Evolutionary conservation across 2,113 vertebrate genomes (phyloP), one percentile per base, ranked within the genome.

Genomic region (Blennius ocellaris): DNA sequence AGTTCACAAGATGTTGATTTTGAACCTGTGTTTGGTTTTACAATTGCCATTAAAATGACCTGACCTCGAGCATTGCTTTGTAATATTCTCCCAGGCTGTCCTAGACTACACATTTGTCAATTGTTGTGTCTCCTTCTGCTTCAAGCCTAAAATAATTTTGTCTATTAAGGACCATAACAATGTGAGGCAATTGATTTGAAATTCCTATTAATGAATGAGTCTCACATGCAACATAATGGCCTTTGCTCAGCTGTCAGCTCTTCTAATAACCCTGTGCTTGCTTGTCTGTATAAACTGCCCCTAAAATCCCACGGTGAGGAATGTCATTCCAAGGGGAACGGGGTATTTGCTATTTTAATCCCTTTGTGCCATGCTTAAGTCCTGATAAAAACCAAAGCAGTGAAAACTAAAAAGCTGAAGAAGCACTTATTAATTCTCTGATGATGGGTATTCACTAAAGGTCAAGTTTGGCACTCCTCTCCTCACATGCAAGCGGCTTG

Each of bases 391-490:
- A 44, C n/a, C 8, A 7, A 59, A 0, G 9, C 39, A 40, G 9
- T 3, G 16, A 10, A 70, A 52, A 21, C 2, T 15, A 41, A 64
- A 21, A 52, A 12, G 11, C 6, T 53, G 7, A 56, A 44, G 41
- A 30, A 17, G 37, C n/a, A 14, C 11, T 44, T 11, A 39, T 61
- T 83, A 9, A 78, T 69, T 59, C 37, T 57, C 17, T 40, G 51
- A 36, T 39, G 14, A 57, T 58, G 11, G 15, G 21, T 64, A 15
- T 74, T 71, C 41, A 73, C 7, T 40, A 51, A 73, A 70, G 56
- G 55, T 83, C 65, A 73, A 57, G 47, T 63, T n/a, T 73, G 41
- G 43, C 9, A 21, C 36, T 48, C 7, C 0, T 41, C 6, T 69
- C 44, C 40, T 16, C 44, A 40, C 39, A 41, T 15, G 6, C 61